Evolutionary conservation across 2,888 invertebrate genomes (phyloP).

Genomic region (Autographa pulchrina): DNA sequence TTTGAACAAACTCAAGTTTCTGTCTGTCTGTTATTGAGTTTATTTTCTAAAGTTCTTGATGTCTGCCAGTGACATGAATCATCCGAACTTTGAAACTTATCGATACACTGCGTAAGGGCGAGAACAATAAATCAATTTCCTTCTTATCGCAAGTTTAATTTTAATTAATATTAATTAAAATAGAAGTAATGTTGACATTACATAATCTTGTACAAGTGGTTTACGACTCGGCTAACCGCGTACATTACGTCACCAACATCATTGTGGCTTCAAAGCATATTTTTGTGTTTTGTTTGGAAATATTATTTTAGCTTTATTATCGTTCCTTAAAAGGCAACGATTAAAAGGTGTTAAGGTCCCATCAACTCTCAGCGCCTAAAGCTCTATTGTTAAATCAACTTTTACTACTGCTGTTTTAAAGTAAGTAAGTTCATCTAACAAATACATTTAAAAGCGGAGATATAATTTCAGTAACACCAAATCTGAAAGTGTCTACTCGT

Average conservation of each 20-base stretch:
- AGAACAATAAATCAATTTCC: constrained; percentile 20
- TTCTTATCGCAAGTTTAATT: constrained; percentile 13
- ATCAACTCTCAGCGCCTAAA: not conserved
- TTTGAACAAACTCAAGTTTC: too few species aligned
- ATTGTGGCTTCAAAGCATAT: not conserved
- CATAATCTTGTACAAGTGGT: constrained; percentile 31
- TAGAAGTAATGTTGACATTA: constrained; percentile 31
- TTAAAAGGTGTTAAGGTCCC: not conserved
- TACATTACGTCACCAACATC: constrained; percentile 4
- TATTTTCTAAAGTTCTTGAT: not conserved
- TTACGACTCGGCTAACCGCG: constrained; percentile 11
- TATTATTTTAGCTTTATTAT: not conserved
- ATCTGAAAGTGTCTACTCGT: not conserved
- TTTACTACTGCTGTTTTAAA: too few species aligned
- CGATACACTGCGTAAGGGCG: not conserved
- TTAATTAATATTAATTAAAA: constrained; percentile 38
- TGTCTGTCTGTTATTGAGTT: not conserved
- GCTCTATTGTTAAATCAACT: not conserved
- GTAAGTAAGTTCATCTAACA: too few species aligned
- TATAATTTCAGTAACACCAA: not conserved
- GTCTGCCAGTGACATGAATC: not conserved
- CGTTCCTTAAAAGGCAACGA: not conserved
- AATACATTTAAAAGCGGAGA: not conserved
- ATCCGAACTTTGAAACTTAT: not conserved
- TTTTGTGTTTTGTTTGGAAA: not conserved